Conservation (phyloP, 2,113 vertebrate species). For the Piprites chloris region DNA sequence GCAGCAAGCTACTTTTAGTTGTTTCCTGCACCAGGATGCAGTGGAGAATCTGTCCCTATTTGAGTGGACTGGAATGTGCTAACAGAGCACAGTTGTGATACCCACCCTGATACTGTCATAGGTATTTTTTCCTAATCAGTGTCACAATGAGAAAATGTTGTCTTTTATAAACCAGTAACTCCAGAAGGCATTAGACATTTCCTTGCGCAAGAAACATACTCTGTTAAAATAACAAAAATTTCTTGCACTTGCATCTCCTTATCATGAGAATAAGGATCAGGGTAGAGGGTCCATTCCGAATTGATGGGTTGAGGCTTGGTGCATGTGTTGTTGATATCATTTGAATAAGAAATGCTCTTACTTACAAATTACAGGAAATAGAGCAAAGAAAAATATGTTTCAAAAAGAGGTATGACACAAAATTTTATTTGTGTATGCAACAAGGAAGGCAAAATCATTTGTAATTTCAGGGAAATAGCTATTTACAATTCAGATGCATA, state of each 20-base stretch:
- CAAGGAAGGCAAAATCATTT: slow-evolving; percentile 19
- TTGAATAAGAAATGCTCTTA: background rate
- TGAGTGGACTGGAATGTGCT: background rate
- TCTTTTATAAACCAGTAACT: background rate
- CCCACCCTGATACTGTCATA: background rate
- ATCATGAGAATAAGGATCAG: background rate
- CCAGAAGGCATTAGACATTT: background rate
- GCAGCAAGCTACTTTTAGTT: background rate
- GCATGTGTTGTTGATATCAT: background rate
- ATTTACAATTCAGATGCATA: background rate
- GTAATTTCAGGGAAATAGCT: background rate
- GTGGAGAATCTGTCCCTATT: background rate
- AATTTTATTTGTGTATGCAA: background rate
- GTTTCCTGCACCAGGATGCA: background rate
- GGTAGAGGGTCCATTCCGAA: background rate
- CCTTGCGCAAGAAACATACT: background rate
- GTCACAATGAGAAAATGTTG: background rate
- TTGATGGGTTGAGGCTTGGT: background rate
- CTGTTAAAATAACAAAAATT: background rate
- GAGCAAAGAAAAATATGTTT: background rate
- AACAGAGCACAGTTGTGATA: background rate
- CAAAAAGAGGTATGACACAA: background rate
- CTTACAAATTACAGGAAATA: background rate
- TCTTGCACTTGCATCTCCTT: background rate
- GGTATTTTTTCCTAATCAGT: background rate